Evolutionary conservation across 2,113 vertebrate species (phyloP).

Genomic region (Salvelinus sp.): DNA sequence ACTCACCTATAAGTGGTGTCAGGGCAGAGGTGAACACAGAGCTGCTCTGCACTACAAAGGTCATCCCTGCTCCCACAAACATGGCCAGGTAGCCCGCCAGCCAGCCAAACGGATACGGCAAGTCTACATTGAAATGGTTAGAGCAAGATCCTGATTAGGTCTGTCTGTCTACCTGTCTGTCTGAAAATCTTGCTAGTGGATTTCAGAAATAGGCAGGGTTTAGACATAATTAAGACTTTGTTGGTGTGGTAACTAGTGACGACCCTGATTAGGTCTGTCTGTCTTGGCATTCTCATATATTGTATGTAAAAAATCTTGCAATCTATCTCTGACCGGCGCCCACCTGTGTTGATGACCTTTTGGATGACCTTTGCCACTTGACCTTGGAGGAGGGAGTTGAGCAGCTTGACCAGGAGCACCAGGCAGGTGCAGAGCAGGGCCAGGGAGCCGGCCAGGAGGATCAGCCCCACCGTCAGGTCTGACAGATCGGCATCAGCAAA

Average conservation of each 20-base stretch:
- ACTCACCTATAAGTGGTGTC: slow-evolving; percentile 78
- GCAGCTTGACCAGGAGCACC: slow-evolving; percentile 88
- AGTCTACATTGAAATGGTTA: slow-evolving; percentile 66
- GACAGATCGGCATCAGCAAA: slow-evolving; percentile 82
- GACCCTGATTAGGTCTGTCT: no score
- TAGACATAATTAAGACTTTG: no score
- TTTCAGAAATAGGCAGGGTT: no score
- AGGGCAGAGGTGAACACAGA: slow-evolving; percentile 89
- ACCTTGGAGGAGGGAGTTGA: slow-evolving; percentile 70
- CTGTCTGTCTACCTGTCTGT: not conserved
- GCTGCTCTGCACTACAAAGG: slow-evolving; percentile 88
- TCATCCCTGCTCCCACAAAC: slow-evolving; percentile 84
- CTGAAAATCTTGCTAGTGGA: no score
- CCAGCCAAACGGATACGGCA: slow-evolving; percentile 79
- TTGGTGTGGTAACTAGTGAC: no score
- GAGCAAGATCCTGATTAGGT: not conserved
- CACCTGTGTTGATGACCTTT: slow-evolving; percentile 91
- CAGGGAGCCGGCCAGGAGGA: slow-evolving; percentile 84
- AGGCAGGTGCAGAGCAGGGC: slow-evolving; percentile 86
- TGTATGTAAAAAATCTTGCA: no score
- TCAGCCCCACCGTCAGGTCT: slow-evolving; percentile 85
- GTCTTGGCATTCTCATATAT: no score
- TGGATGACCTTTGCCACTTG: slow-evolving; percentile 88
- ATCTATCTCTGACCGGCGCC: not conserved
- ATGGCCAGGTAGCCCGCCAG: slow-evolving; percentile 84